Conservation (phyloP, 2,797 vertebrate genomes). For the Phylloscopus collybita region DNA sequence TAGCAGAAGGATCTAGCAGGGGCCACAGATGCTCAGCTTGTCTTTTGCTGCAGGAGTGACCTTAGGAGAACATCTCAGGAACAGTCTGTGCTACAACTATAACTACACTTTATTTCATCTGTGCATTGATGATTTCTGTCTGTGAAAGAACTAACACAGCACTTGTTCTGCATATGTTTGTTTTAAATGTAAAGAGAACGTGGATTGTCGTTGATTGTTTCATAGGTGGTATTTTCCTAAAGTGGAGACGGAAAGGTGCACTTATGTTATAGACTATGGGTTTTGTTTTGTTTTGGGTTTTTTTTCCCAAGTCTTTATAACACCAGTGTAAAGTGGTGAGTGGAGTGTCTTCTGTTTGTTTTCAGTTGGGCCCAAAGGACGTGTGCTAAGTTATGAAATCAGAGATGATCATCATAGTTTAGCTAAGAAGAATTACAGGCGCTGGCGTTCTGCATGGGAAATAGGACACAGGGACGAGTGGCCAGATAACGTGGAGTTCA, state of each 20-base stretch:
- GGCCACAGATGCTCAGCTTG: background rate
- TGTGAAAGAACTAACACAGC: background rate
- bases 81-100: background rate
- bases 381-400: slow-evolving; percentile 88
- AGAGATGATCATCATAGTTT: slow-evolving; percentile 85
- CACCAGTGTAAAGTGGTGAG: background rate
- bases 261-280: background rate
- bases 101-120: background rate
- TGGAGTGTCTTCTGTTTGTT: background rate
- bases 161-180: background rate
- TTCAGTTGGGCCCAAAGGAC: slow-evolving; percentile 87
- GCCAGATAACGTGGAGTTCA: slow-evolving; percentile 90
- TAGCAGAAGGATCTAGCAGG: background rate
- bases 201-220: background rate
- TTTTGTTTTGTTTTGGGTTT: background rate
- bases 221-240: background rate
- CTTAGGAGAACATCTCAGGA: background rate
- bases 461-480: slow-evolving; percentile 80
- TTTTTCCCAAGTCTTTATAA: background rate
- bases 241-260: background rate
- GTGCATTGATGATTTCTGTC: background rate
- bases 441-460: slow-evolving; percentile 85
- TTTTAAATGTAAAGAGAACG: background rate
- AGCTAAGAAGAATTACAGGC: slow-evolving; percentile 84
- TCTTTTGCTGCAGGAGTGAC: background rate